Percentiles rank a stretch among this genome's conserved stretches.
Evolutionary conservation across 2,797 vertebrate genomes (phyloP).

Genomic region (Bucorvus abyssinicus): DNA sequence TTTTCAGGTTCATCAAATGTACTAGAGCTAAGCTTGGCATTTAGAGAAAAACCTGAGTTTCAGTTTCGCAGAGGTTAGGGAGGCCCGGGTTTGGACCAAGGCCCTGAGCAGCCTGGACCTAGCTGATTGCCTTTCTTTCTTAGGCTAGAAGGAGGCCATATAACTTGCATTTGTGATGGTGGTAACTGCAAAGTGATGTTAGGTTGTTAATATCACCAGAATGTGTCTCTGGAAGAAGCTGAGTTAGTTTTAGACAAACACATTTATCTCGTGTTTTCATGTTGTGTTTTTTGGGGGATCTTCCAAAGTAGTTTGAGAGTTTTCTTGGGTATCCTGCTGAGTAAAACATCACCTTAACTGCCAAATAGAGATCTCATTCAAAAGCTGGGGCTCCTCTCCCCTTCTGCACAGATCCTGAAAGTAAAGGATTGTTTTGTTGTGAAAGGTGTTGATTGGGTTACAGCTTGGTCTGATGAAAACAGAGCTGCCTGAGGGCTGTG

Average conservation of each 20-base stretch:
- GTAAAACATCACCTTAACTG: slow-evolving; percentile 62
- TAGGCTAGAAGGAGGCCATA: neutral
- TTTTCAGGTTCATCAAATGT: neutral
- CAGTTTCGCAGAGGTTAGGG: neutral
- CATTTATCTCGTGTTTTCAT: slow-evolving; percentile 62
- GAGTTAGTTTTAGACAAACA: slow-evolving; percentile 67
- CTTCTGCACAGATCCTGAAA: slow-evolving; percentile 73
- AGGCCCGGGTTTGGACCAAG: neutral
- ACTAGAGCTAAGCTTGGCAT: neutral
- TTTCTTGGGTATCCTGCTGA: slow-evolving; percentile 55
- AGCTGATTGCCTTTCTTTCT: neutral
- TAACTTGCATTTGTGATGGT: slow-evolving; percentile 20
- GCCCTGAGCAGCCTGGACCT: slow-evolving; percentile 22
- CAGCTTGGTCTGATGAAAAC: slow-evolving; percentile 77
- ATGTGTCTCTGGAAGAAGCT: slow-evolving; percentile 20
- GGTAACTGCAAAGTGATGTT: neutral
- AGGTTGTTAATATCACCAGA: slow-evolving; percentile 9
- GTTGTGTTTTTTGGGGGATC: neutral
- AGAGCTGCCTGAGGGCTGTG: slow-evolving; percentile 78
- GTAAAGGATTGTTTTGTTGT: slow-evolving; percentile 78
- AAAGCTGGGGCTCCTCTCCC: slow-evolving; percentile 44
- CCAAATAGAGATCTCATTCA: slow-evolving; percentile 54
- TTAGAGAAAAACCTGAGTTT: neutral
- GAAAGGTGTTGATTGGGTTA: slow-evolving; percentile 82
- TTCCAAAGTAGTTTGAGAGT: slow-evolving; percentile 36